Base-by-base conservation (phyloP, 2,113 vertebrate genomes). In the Eretmochelys imbricata region DNA sequence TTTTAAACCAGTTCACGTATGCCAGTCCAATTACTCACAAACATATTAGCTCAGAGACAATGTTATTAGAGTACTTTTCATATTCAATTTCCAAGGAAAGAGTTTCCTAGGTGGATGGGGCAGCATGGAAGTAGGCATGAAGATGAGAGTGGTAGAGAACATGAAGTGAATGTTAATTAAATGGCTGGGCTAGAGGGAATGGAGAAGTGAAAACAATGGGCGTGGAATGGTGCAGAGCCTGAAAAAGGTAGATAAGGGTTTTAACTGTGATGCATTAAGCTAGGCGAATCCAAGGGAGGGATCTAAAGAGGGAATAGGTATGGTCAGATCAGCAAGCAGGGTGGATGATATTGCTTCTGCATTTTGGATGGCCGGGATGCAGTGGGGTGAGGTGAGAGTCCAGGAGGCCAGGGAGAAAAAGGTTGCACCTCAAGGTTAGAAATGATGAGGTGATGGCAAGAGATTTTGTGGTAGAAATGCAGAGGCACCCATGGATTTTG, bases 11-110 rank as follows among this genome's bases (percentile, higher is more conserved):
- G 76, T 72, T 88, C 76, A 85, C 16, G 19, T 62, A 69, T 75
- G n/a, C 90, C 91, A 84, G 78, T 81, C 54, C 69, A 87, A 92
- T 94, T 93, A 96, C 93, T 96, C 78, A 94, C 82, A 84, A 91
- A 81, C 10, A 69, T n/a, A 84, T 62, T 94, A 96, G 62, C 57
- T 80, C 83, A 35, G 38, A 62, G 48, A 84, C 24, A 62, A 4
- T 72, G 51, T 80, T 76, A 46, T 27, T 85, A 69, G 51, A 88
- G 89, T 55, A 51, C 62, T 59, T n/a, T 57, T 20, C 76, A 9
- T 51, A 84, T 84, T 87, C 31, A 84, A 80, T 83, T 89, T 91
- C 22, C 16, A 20, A n/a, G 46, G 50, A 54, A 16, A 35, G 27
- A 48, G 2, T 65, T 38, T 62, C 50, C 17, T 10, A n/a, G 17